Conservation (phyloP, 1,140 invertebrate species). For the Panulirus ornatus region DNA sequence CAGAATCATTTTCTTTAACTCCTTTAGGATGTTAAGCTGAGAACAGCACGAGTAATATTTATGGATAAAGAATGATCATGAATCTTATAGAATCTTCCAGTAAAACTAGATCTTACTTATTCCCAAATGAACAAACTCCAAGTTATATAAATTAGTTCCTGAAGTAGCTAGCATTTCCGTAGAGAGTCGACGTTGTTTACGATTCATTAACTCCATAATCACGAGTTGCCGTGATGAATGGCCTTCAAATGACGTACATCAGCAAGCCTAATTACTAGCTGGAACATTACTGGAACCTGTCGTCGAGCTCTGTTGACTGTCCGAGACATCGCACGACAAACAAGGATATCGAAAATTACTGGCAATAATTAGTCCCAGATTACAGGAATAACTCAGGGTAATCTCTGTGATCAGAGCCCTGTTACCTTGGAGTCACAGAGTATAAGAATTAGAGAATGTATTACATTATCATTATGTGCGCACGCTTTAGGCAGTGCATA, state of each 20-base stretch:
- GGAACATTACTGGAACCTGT: neutral
- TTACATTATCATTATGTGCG: too few relatives aligned
- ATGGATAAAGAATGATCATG: too few relatives aligned
- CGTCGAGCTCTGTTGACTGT: neutral
- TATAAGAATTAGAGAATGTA: neutral
- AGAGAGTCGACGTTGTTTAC: neutral
- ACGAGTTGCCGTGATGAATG: constrained; percentile 2
- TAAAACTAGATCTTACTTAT: too few relatives aligned
- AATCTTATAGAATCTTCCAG: too few relatives aligned
- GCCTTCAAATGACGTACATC: neutral
- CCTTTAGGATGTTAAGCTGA: too few relatives aligned
- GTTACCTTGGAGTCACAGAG: neutral
- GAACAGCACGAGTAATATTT: too few relatives aligned
- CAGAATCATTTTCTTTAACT: too few relatives aligned
- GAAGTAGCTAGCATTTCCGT: neutral
- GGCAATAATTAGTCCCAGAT: constrained; percentile 6
- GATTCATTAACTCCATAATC: neutral
- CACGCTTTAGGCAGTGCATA: neutral
- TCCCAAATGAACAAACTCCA: too few relatives aligned
- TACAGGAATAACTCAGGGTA: neutral
- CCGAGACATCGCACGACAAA: neutral
- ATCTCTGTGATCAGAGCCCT: neutral
- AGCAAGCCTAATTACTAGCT: neutral
- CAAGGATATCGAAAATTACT: neutral
- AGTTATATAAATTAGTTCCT: too few relatives aligned